phyloP scores from a whole-genome alignment of 2,113 vertebrate species.

The Chaenocephalus aceratus region DNA sequence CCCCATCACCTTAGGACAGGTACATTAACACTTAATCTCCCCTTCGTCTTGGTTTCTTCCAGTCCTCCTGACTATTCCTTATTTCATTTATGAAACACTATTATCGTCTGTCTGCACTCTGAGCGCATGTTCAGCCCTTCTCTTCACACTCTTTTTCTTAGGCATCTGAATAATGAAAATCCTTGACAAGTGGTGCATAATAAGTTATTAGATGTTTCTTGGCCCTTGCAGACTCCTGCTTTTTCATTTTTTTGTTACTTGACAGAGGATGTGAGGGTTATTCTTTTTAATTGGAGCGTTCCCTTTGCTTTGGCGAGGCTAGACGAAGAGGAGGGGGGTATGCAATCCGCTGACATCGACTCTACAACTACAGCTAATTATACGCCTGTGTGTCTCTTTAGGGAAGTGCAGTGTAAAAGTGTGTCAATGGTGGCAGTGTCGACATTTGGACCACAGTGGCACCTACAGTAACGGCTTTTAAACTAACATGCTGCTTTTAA shows the following conservation, averaged over 20 bases:
- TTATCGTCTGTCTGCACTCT: slow-evolving; percentile 7
- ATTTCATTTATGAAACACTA: slow-evolving; percentile 32
- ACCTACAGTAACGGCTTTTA: slow-evolving; percentile 3
- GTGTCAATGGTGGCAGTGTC: slow-evolving; percentile 50
- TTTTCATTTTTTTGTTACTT: slow-evolving; percentile 11
- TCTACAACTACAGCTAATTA: slow-evolving; percentile 63
- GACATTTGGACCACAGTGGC: slow-evolving; percentile 53
- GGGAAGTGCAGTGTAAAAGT: slow-evolving; percentile 56
- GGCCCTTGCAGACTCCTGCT: slow-evolving; percentile 27
- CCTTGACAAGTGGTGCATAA: slow-evolving; percentile 35
- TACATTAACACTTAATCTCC: slow-evolving; percentile 5
- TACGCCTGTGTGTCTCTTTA: slow-evolving; percentile 42
- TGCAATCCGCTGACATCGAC: slow-evolving; percentile 57
- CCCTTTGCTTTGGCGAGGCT: slow-evolving; percentile 33
- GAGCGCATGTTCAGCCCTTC: background rate
- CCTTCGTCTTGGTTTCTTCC: slow-evolving; percentile 1
- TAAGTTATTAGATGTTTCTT: slow-evolving; percentile 43
- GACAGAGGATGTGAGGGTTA: slow-evolving; percentile 57
- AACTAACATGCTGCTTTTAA: slow-evolving; percentile 7
- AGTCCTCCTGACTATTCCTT: background rate
- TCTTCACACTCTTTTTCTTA: slow-evolving; percentile 13
- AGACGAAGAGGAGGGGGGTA: slow-evolving; percentile 29
- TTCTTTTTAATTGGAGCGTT: slow-evolving; percentile 74
- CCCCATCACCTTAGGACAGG: slow-evolving; percentile 5
- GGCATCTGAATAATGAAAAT: slow-evolving; percentile 61